A percentile compares a stretch with the other conserved stretches of the same genome.
These are phyloP conservation scores for Hyles vespertilio DNA, from an alignment of 1,140 invertebrate genomes.

Conservation along the genomic window DNA sequence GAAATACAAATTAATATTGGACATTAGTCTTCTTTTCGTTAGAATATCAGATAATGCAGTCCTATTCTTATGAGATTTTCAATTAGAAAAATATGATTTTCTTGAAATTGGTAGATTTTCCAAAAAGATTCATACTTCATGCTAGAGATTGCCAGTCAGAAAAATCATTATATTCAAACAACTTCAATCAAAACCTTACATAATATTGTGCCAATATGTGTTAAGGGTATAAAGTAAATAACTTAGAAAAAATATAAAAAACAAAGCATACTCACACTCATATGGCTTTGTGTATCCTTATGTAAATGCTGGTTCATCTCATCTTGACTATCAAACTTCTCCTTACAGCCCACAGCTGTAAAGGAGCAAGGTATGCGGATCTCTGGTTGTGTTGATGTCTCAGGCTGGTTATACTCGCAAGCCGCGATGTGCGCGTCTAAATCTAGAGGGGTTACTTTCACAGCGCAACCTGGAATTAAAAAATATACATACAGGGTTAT, in stretches of 20 bases:
- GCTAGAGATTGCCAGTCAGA: too few species aligned
- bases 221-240: neutral
- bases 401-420: constrained; percentile 76
- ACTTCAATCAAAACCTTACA: too few species aligned
- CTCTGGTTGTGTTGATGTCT: constrained; percentile 40
- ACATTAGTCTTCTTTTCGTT: too few species aligned
- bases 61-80: too few species aligned
- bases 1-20: too few species aligned
- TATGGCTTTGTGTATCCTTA: constrained; percentile 76
- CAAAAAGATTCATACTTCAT: too few species aligned
- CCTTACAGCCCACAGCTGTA: constrained; percentile 77
- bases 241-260: neutral
- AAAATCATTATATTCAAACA: too few species aligned
- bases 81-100: too few species aligned
- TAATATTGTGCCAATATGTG: neutral
- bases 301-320: constrained; percentile 77
- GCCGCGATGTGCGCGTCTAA: constrained; percentile 80
- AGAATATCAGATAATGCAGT: too few species aligned
- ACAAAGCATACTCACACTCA: constrained; percentile 73
- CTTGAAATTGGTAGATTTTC: too few species aligned
- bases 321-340: constrained; percentile 77
- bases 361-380: constrained; percentile 76
- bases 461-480: constrained; percentile 76
- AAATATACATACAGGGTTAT: too few species aligned
- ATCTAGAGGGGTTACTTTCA: constrained; percentile 81